These are phyloP conservation scores for Brachyopa scutellaris DNA, from an alignment of 2,888 invertebrate species.

Conservation along the genomic window DNA sequence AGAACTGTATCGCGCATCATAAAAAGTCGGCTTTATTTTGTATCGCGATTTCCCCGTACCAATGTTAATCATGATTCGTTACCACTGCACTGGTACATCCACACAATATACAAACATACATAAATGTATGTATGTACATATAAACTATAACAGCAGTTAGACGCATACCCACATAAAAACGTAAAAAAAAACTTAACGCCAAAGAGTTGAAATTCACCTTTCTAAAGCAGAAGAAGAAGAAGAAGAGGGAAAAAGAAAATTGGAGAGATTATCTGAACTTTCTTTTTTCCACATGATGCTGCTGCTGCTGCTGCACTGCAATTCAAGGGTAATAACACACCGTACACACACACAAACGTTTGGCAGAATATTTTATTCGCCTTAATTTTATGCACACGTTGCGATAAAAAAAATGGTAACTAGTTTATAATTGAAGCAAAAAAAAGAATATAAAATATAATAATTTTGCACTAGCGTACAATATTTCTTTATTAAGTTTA, in stretches of 20 bases:
- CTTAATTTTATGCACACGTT: not conserved
- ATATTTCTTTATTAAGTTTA: no score
- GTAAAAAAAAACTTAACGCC: not conserved
- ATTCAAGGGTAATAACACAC: slow-evolving; percentile 30
- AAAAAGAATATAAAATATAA: no score
- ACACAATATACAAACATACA: no score
- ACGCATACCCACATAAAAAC: not conserved
- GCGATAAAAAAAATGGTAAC: not conserved
- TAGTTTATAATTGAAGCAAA: no score
- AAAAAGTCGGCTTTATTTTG: slow-evolving; percentile 15
- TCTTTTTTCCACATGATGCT: slow-evolving; percentile 49
- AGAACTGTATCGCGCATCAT: slow-evolving; percentile 9
- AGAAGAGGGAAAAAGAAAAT: slow-evolving; percentile 57
- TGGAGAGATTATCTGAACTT: slow-evolving; percentile 50
- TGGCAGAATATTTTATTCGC: not conserved
- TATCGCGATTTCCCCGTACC: slow-evolving; percentile 49
- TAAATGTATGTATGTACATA: no score
- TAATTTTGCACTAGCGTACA: no score
- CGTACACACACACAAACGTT: not conserved
- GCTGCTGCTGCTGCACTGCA: slow-evolving; percentile 8
- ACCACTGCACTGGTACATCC: no score
- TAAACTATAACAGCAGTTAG: slow-evolving; percentile 32
- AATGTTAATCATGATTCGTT: slow-evolving; percentile 24
- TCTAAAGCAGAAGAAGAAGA: slow-evolving; percentile 45
- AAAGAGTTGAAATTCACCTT: slow-evolving; percentile 68